Evolutionary conservation across 1,140 invertebrate genomes (phyloP).

Genomic region (Cheumatopsyche charites): DNA sequence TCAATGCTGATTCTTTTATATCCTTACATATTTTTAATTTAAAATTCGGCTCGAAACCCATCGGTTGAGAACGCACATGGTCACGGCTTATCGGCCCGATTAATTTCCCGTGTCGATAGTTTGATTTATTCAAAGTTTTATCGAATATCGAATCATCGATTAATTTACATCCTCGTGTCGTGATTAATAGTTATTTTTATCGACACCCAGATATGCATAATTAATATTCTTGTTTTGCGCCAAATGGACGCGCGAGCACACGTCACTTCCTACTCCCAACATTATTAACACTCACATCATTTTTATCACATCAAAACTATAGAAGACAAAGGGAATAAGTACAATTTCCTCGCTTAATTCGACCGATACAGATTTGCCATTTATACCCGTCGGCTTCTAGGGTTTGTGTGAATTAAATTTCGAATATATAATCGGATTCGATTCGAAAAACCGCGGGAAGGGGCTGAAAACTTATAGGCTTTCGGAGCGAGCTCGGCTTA

Average conservation of each 20-base stretch:
- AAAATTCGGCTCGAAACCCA: conserved; percentile 1
- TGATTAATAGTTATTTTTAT: conserved; percentile 40
- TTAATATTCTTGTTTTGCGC: conserved; percentile 37
- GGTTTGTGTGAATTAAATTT: not conserved
- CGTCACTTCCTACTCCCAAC: not conserved
- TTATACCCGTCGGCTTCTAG: too few relatives aligned
- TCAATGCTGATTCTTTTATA: too few relatives aligned
- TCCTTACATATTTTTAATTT: too few relatives aligned
- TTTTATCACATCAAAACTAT: too few relatives aligned
- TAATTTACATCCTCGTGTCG: conserved; percentile 35
- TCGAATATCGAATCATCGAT: conserved; percentile 40
- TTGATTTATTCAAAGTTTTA: conserved; percentile 40
- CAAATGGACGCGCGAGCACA: conserved; percentile 4
- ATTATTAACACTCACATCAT: too few relatives aligned
- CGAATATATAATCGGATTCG: not conserved
- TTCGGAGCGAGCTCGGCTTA: conserved; percentile 14
- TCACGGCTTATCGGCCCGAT: conserved; percentile 26
- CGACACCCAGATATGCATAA: conserved; percentile 31
- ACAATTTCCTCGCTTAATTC: too few relatives aligned
- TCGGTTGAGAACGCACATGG: not conserved
- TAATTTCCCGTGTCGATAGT: conserved; percentile 41
- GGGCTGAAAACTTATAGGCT: conserved; percentile 11
- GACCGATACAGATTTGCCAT: too few relatives aligned
- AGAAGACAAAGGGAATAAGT: too few relatives aligned
- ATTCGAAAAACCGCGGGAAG: not conserved